Evolutionary conservation across 92 coral and sea anemone species (phyloP).

Genomic region (Nematostella vectensis): DNA sequence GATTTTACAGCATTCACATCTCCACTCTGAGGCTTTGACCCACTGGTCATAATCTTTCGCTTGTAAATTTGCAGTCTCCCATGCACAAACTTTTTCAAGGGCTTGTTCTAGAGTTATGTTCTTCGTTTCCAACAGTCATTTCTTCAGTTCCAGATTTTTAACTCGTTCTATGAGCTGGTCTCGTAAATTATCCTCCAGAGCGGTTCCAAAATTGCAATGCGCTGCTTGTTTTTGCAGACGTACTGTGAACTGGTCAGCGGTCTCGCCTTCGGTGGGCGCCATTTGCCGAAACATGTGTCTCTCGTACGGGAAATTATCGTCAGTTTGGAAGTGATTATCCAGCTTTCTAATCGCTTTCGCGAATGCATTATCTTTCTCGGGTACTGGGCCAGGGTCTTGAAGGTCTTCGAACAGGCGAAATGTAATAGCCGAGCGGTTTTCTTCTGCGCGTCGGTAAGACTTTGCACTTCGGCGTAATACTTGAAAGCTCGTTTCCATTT

Average conservation of each 20-base stretch:
- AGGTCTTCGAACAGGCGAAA: constrained; percentile 45
- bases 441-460: constrained; percentile 27
- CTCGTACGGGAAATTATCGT: constrained; percentile 37
- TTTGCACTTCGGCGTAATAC: constrained; percentile 42
- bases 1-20: too few relatives aligned
- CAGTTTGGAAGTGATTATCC: constrained; percentile 34
- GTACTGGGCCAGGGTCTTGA: constrained; percentile 30
- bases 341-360: constrained; percentile 32
- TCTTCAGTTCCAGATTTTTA: too few relatives aligned
- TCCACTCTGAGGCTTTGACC: too few relatives aligned
- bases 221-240: constrained; percentile 35
- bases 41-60: too few relatives aligned
- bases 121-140: too few relatives aligned
- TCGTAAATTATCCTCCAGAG: constrained; percentile 39
- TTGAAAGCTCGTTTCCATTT: constrained; percentile 45
- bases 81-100: too few relatives aligned
- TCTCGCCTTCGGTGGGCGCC: constrained; percentile 24
- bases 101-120: too few relatives aligned
- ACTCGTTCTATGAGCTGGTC: too few relatives aligned
- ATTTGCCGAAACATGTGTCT: constrained; percentile 45
- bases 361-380: constrained; percentile 30
- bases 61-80: too few relatives aligned
- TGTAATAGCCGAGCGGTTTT: constrained; percentile 35
- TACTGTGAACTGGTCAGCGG: constrained; percentile 46
- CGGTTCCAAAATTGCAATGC: constrained; percentile 45